Percentiles rank a stretch among this genome's conserved stretches.
Evolutionary conservation across 2,113 vertebrate genomes (phyloP).

Genomic region (Crocuta crocuta): DNA sequence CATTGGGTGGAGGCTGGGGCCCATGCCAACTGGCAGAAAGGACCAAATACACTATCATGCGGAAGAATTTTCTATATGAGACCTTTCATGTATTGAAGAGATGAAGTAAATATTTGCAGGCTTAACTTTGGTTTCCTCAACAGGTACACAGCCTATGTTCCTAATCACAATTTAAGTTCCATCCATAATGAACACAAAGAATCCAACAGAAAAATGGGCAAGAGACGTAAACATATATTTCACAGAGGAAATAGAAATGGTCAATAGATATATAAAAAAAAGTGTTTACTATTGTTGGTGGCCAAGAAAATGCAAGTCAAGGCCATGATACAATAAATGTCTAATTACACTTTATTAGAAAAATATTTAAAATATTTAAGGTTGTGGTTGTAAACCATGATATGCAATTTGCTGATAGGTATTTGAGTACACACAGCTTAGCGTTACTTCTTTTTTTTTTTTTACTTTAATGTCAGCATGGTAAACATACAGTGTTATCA

Average conservation of each 20-base stretch:
- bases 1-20: neutral
- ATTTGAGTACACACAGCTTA: neutral
- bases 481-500: no score
- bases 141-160: neutral
- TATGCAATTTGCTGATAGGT: neutral
- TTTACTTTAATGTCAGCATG: no score
- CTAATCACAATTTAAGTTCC: neutral
- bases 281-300: neutral
- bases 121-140: neutral
- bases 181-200: neutral
- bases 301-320: neutral
- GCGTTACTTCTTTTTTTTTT: no score
- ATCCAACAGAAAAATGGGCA: neutral
- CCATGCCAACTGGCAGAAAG: neutral
- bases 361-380: neutral
- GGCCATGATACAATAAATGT: neutral
- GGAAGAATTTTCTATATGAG: neutral
- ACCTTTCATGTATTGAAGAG: neutral
- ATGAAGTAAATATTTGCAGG: neutral
- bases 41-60: neutral
- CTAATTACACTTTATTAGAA: neutral
- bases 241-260: neutral
- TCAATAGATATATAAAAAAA: neutral
- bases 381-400: neutral
- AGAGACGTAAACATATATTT: neutral